Evolutionary conservation across 2,888 invertebrate species (phyloP).

Genomic region (Agrochola lychnidis): DNA sequence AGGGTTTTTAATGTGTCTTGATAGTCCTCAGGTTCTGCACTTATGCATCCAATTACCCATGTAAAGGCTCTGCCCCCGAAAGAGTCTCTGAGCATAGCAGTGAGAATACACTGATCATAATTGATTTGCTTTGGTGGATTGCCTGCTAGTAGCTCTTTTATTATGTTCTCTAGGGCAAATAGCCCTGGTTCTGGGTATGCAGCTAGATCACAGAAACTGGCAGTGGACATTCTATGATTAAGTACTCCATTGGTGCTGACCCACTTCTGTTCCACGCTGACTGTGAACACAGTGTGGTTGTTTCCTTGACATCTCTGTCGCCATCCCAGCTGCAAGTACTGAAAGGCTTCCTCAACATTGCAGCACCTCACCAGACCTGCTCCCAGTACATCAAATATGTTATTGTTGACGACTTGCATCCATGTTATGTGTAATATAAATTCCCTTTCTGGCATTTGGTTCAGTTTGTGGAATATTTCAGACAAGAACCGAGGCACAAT

Average conservation of each 20-base stretch:
- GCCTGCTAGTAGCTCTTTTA: constrained; percentile 90
- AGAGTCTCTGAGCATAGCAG: constrained; percentile 93
- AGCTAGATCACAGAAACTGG: constrained; percentile 93
- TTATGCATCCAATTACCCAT: constrained; percentile 93
- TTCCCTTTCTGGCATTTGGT: constrained; percentile 92
- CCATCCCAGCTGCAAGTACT: constrained; percentile 93
- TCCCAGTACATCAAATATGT: constrained; percentile 91
- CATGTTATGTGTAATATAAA: constrained; percentile 93
- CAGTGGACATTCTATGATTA: constrained; percentile 93
- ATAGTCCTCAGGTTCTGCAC: constrained; percentile 92
- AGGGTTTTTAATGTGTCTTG: constrained; percentile 93
- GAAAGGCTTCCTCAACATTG: constrained; percentile 93
- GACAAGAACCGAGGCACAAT: constrained; percentile 93
- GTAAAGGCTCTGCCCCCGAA: constrained; percentile 95
- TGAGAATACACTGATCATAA: constrained; percentile 92
- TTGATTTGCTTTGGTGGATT: constrained; percentile 89
- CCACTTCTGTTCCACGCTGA: constrained; percentile 94
- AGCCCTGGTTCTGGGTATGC: constrained; percentile 92
- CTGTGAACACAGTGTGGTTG: constrained; percentile 93
- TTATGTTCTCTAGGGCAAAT: constrained; percentile 92
- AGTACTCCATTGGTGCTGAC: constrained; percentile 92
- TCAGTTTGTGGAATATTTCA: constrained; percentile 93
- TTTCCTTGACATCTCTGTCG: constrained; percentile 90
- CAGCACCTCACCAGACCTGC: constrained; percentile 89
- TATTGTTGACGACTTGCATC: constrained; percentile 93